Percentiles rank a stretch among this genome's conserved stretches.
Evolutionary conservation across 2,113 vertebrate species (phyloP).

Genomic region (Hystrix brachyura): DNA sequence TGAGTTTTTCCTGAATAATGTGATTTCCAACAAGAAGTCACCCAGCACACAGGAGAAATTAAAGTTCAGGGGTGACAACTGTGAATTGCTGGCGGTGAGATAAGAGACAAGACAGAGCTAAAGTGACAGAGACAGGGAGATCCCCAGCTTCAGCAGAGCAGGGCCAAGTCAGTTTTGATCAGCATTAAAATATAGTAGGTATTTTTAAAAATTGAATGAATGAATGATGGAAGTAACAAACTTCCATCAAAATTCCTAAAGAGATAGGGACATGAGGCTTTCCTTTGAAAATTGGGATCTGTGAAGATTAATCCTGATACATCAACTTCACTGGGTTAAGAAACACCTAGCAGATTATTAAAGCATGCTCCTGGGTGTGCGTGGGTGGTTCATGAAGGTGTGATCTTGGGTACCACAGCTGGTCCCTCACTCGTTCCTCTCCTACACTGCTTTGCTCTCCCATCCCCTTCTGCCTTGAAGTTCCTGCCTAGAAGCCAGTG

Average conservation of each 20-base stretch:
- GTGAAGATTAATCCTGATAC: neutral
- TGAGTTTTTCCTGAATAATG: neutral
- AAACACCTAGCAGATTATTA: neutral
- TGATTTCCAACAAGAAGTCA: slow-evolving; percentile 17
- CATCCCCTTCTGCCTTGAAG: neutral
- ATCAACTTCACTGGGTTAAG: neutral
- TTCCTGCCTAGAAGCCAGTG: neutral
- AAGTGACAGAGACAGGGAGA: neutral
- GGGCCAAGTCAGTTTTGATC: neutral
- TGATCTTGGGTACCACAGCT: neutral
- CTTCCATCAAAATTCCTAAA: neutral
- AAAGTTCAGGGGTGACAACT: neutral
- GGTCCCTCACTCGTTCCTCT: neutral
- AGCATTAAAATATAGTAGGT: neutral
- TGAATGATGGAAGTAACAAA: slow-evolving; percentile 1
- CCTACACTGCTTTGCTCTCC: neutral
- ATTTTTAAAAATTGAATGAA: neutral
- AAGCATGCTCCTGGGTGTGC: neutral
- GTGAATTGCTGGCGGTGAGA: neutral
- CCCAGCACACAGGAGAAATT: neutral
- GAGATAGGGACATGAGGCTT: neutral
- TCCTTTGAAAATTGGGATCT: neutral
- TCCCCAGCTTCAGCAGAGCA: neutral
- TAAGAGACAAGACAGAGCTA: neutral
- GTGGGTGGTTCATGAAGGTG: neutral